Conservation (phyloP, 2,113 vertebrate species). For the Scomber scombrus region DNA sequence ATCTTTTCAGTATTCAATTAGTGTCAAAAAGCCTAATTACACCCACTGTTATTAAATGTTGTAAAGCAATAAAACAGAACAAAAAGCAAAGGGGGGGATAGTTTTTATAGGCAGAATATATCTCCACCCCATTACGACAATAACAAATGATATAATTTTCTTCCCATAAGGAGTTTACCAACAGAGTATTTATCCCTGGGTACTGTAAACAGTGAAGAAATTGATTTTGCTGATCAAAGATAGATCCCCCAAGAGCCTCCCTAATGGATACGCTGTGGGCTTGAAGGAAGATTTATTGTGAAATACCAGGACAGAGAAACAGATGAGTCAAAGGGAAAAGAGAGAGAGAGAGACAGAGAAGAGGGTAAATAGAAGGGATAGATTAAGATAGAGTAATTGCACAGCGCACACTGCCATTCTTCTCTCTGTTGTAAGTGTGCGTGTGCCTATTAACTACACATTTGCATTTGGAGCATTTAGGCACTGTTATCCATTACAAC, state of each 20-base stretch:
- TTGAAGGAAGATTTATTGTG: slow-evolving; percentile 39
- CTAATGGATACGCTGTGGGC: slow-evolving; percentile 43
- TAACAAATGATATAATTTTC: slow-evolving; percentile 31
- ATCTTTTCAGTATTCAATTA: too few species aligned
- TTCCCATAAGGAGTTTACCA: slow-evolving; percentile 24
- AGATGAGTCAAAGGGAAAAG: slow-evolving; percentile 1
- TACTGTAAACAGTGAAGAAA: slow-evolving; percentile 51
- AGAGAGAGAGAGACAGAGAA: slow-evolving; percentile 9
- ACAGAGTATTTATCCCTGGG: slow-evolving; percentile 34
- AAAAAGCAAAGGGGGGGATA: not conserved
- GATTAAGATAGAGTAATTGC: slow-evolving; percentile 22
- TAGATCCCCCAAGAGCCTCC: slow-evolving; percentile 29
- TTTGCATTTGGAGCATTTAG: slow-evolving; percentile 12
- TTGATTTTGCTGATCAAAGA: slow-evolving; percentile 59
- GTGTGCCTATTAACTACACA: slow-evolving; percentile 7
- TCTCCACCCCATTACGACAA: slow-evolving; percentile 1
- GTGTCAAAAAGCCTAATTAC: not conserved
- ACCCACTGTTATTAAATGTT: too few species aligned
- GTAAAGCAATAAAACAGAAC: not conserved
- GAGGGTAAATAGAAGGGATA: slow-evolving; percentile 20
- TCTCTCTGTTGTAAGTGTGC: slow-evolving; percentile 7
- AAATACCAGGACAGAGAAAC: slow-evolving; percentile 22
- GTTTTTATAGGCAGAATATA: not conserved
- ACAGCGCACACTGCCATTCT: slow-evolving; percentile 4
- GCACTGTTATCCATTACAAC: slow-evolving; percentile 5